These are phyloP conservation scores for Nymphalis polychloros DNA, from an alignment of 2,888 invertebrate species.

Conservation along the genomic window DNA sequence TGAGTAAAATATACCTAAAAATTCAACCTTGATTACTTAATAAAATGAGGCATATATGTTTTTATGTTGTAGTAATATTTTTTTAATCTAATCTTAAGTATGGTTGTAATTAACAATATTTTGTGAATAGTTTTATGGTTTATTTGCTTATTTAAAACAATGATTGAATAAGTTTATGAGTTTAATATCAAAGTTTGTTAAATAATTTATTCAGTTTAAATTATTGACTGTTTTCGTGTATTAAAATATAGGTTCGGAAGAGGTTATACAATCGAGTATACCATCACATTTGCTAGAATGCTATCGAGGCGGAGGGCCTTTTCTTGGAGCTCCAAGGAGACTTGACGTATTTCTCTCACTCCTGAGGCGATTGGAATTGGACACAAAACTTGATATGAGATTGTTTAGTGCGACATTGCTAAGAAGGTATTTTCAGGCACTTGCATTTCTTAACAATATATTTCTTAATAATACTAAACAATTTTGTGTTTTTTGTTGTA, in stretches of 20 bases:
- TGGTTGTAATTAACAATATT: not conserved
- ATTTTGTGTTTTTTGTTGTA: too few relatives aligned
- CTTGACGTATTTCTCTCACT: constrained; percentile 83
- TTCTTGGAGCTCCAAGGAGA: constrained; percentile 78
- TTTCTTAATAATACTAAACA: too few relatives aligned
- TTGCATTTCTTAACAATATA: not conserved
- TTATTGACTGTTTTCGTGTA: not conserved
- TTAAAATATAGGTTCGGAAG: constrained; percentile 41
- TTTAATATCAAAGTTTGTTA: too few relatives aligned
- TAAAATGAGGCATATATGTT: not conserved
- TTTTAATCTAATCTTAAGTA: not conserved
- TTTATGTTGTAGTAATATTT: not conserved
- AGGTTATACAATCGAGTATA: constrained; percentile 69
- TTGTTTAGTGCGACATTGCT: constrained; percentile 80
- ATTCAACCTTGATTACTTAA: not conserved
- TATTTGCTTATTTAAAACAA: too few relatives aligned
- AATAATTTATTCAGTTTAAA: too few relatives aligned
- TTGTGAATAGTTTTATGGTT: too few relatives aligned
- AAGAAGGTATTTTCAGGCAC: constrained; percentile 69
- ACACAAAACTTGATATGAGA: constrained; percentile 79
- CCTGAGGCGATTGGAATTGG: constrained; percentile 82
- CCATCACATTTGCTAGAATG: constrained; percentile 82
- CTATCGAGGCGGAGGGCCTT: constrained; percentile 77
- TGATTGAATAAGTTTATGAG: too few relatives aligned
- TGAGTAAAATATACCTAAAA: constrained; percentile 49